Evolutionary conservation across 2,113 vertebrate genomes (phyloP).

Genomic region (Catharus minimus): DNA sequence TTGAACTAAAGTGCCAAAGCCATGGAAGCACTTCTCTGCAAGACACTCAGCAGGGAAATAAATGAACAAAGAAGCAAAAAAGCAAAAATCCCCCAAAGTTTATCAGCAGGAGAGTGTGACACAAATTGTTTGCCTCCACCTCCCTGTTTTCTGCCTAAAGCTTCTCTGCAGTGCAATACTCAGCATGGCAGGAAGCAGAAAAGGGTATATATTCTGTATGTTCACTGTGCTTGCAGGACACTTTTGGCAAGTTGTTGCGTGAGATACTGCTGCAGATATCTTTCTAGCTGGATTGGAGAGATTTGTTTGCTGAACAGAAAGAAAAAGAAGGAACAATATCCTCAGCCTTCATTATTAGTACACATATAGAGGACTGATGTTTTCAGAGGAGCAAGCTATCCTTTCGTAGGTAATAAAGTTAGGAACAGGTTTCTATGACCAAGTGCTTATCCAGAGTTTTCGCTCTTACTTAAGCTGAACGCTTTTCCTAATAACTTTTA

Average conservation of each 20-base stretch:
- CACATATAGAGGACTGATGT: not conserved
- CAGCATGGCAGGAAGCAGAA: not conserved
- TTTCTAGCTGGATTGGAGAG: not conserved
- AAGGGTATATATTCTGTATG: rapidly evolving
- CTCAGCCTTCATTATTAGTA: not conserved
- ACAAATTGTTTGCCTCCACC: not conserved
- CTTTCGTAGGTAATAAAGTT: not conserved
- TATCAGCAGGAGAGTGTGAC: not conserved
- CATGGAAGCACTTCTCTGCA: not conserved
- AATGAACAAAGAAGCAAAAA: not conserved
- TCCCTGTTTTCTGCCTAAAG: not conserved
- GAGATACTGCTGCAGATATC: not conserved
- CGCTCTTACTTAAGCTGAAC: not conserved
- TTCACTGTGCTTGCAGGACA: not conserved
- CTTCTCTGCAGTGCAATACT: not conserved
- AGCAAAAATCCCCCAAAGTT: rapidly evolving
- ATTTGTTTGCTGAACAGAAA: not conserved
- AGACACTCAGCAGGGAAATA: not conserved
- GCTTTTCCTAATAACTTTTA: not conserved
- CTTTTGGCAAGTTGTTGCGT: not conserved
- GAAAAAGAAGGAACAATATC: not conserved
- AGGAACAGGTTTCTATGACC: not conserved
- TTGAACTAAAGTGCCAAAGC: not conserved
- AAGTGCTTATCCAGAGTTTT: not conserved
- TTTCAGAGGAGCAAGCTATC: not conserved